A percentile compares a stretch with the other conserved stretches of the same genome.
These are phyloP conservation scores for Euphydryas editha DNA, from an alignment of 2,888 invertebrate species.

Conservation along the genomic window DNA sequence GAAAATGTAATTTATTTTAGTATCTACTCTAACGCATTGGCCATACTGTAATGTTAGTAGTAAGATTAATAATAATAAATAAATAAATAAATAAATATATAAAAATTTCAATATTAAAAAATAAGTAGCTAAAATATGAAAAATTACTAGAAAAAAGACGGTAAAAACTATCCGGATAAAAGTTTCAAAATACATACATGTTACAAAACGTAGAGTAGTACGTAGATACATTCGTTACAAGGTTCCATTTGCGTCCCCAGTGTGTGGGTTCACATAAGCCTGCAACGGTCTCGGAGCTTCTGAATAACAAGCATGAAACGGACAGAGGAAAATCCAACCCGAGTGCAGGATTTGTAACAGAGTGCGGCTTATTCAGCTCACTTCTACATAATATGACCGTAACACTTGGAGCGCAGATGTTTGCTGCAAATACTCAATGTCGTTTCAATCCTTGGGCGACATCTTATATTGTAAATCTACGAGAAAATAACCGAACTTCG, in stretches of 20 bases:
- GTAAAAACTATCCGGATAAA: not conserved
- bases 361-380: conserved; percentile 69
- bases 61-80: too few relatives aligned
- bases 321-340: conserved; percentile 74
- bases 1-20: too few relatives aligned
- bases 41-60: too few relatives aligned
- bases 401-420: conserved; percentile 64
- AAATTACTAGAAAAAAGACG: too few relatives aligned
- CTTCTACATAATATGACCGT: conserved; percentile 68
- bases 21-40: too few relatives aligned
- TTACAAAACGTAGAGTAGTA: not conserved
- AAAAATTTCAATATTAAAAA: too few relatives aligned
- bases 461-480: not conserved
- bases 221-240: conserved; percentile 25
- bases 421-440: conserved; percentile 66
- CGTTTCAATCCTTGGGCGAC: conserved; percentile 49
- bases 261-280: conserved; percentile 53
- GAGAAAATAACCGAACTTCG: not conserved
- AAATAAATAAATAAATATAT: too few relatives aligned
- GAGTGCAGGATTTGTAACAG: conserved; percentile 76
- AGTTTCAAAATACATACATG: not conserved
- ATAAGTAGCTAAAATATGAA: too few relatives aligned
- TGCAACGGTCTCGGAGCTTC: conserved; percentile 55
- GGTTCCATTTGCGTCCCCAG: conserved; percentile 37
- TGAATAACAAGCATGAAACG: conserved; percentile 75